These are phyloP conservation scores for Drosophila paramelanica DNA, from an alignment of 2,888 invertebrate genomes.

Conservation along the genomic window DNA sequence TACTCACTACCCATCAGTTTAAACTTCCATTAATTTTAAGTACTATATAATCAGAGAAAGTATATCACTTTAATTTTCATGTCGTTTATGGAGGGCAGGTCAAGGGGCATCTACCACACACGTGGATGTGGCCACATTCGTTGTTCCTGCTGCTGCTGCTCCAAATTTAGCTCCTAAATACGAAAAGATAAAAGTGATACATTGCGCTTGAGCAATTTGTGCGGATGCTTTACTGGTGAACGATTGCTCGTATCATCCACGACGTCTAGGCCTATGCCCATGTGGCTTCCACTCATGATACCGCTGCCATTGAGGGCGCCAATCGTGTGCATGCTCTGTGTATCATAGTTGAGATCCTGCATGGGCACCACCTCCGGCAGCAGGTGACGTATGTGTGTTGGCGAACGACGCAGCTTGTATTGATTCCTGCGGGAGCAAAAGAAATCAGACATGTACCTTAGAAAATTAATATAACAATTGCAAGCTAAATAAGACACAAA, in stretches of 20 bases:
- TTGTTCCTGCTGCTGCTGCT: slow-evolving; percentile 51
- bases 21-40: slow-evolving; percentile 62
- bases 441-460: not conserved
- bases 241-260: slow-evolving; percentile 68
- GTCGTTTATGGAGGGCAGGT: slow-evolving; percentile 64
- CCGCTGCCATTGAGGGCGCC: slow-evolving; percentile 66
- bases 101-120: slow-evolving; percentile 24
- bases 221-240: slow-evolving; percentile 72
- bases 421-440: slow-evolving; percentile 77
- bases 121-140: slow-evolving; percentile 49
- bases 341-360: slow-evolving; percentile 84
- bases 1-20: slow-evolving; percentile 60
- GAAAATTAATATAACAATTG: not conserved
- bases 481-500: not conserved
- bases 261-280: slow-evolving; percentile 68
- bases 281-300: slow-evolving; percentile 64
- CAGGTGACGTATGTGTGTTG: slow-evolving; percentile 84
- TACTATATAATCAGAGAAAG: slow-evolving; percentile 72
- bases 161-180: slow-evolving; percentile 67
- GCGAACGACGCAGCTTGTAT: slow-evolving; percentile 84
- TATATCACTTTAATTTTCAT: slow-evolving; percentile 74
- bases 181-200: slow-evolving; percentile 85
- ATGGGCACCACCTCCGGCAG: slow-evolving; percentile 85
- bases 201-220: slow-evolving; percentile 83
- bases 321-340: slow-evolving; percentile 78